Percentiles rank a stretch among this genome's conserved stretches.
These are phyloP conservation scores for Muscicapa adusta DNA, from an alignment of 2,113 vertebrate species.

Conservation along the genomic window DNA sequence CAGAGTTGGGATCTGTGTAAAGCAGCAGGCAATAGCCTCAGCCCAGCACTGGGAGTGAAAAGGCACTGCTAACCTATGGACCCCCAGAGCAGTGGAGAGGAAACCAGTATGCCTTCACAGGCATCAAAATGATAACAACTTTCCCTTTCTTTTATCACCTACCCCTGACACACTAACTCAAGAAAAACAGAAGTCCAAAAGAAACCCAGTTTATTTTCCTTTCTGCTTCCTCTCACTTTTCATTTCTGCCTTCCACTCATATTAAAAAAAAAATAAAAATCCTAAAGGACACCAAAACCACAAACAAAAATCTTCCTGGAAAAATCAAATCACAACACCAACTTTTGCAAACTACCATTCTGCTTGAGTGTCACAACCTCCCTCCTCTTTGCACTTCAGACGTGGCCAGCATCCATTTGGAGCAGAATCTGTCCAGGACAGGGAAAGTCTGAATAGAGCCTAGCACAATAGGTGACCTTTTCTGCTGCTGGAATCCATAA, in stretches of 20 bases:
- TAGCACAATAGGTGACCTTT: conserved; percentile 43
- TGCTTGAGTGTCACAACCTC: neutral
- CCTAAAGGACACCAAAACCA: neutral
- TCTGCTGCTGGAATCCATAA: conserved; percentile 8
- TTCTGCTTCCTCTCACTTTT: neutral
- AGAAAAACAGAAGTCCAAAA: neutral
- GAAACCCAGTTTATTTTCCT: neutral
- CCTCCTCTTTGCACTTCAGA: neutral
- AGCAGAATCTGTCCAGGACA: neutral
- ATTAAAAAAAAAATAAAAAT: neutral
- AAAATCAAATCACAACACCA: neutral
- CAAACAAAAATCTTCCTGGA: neutral
- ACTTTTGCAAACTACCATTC: neutral
- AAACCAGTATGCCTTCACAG: neutral
- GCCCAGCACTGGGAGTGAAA: neutral
- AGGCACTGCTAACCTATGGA: neutral
- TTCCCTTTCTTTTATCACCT: neutral
- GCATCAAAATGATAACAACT: neutral
- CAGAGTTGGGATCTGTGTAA: neutral
- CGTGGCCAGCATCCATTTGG: neutral
- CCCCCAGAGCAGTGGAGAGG: neutral
- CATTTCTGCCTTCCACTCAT: neutral
- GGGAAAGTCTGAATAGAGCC: conserved; percentile 6
- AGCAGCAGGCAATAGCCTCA: neutral
- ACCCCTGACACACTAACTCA: rapidly evolving